Conservation (phyloP, 2,888 invertebrate genomes). For the Tromatobia lineatoria region DNA sequence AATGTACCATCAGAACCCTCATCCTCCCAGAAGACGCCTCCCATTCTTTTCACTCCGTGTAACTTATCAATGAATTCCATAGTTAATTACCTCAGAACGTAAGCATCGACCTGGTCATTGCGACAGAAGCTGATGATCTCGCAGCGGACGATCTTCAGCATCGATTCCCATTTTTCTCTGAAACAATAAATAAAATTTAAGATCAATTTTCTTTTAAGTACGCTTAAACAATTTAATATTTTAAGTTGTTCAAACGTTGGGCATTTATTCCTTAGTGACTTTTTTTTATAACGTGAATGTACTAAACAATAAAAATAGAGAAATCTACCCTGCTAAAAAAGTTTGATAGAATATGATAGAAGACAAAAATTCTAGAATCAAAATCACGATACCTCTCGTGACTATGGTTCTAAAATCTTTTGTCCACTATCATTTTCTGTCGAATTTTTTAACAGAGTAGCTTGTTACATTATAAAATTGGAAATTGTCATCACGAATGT, state of each 20-base stretch:
- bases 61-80: neutral
- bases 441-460: too few species aligned
- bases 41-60: neutral
- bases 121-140: slow-evolving; percentile 97
- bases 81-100: slow-evolving; percentile 93
- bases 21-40: neutral
- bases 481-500: too few species aligned
- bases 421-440: too few species aligned
- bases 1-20: slow-evolving; percentile 4
- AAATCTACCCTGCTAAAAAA: too few species aligned
- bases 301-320: too few species aligned
- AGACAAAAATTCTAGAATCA: too few species aligned
- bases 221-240: neutral
- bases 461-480: too few species aligned
- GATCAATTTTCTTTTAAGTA: neutral
- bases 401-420: too few species aligned
- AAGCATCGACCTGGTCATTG: slow-evolving; percentile 97
- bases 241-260: neutral
- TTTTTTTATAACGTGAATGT: too few species aligned
- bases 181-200: slow-evolving; percentile 79
- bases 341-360: too few species aligned
- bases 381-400: too few species aligned
- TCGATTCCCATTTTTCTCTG: slow-evolving; percentile 95
- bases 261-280: neutral
- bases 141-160: slow-evolving; percentile 96